phyloP scores from a whole-genome alignment of 2,888 invertebrate species.

The Cataglyphis livida region DNA sequence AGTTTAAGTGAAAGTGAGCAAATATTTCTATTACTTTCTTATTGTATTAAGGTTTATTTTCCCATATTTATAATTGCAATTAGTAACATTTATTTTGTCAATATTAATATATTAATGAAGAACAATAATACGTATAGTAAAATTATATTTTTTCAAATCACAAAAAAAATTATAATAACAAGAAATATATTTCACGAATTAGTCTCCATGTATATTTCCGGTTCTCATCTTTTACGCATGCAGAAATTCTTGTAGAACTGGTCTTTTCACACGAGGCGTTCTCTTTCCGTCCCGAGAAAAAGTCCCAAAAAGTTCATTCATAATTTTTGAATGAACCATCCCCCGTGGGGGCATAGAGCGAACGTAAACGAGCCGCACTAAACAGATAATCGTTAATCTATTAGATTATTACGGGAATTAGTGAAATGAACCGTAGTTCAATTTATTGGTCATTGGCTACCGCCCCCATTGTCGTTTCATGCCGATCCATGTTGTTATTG shows the following conservation, averaged over 20 bases:
- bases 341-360: constrained; percentile 39
- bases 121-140: background rate
- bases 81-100: background rate
- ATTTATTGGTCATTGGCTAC: constrained; percentile 84
- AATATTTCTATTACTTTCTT: constrained; percentile 50
- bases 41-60: background rate
- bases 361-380: constrained; percentile 83
- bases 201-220: background rate
- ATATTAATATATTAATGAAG: background rate
- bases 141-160: background rate
- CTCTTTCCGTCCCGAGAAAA: constrained; percentile 1
- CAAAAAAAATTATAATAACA: background rate
- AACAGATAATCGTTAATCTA: constrained; percentile 85
- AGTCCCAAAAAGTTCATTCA: constrained; percentile 68
- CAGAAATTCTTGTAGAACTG: background rate
- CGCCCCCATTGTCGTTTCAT: constrained; percentile 75
- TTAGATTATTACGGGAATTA: constrained; percentile 85
- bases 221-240: background rate
- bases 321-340: constrained; percentile 58
- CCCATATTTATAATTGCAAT: background rate
- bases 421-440: constrained; percentile 85
- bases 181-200: constrained; percentile 12
- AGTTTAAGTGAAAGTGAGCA: constrained; percentile 54
- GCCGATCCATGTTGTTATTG: constrained; percentile 72
- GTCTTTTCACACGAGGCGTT: constrained; percentile 48